Evolutionary conservation across 37 sponge, comb jelly and placozoan species (phyloP), one percentile per base, ranked within the genome.

Genomic region (Cladorhizidae sp.): DNA sequence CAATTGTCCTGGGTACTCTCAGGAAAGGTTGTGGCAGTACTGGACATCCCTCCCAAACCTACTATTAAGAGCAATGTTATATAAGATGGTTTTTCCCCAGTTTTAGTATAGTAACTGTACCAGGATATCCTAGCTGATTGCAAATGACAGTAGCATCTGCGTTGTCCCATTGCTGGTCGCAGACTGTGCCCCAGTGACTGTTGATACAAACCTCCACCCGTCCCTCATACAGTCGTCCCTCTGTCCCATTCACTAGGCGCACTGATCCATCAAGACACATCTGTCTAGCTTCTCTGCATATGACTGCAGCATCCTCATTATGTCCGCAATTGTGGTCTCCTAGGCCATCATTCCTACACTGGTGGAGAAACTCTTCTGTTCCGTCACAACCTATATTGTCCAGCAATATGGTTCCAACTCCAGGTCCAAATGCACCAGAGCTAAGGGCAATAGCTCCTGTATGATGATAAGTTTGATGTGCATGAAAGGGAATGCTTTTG

Each of bases 61-160:
- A n/a, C n/a, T n/a, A n/a, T n/a, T n/a, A n/a, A n/a, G n/a, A n/a
- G n/a, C n/a, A n/a, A n/a, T n/a, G n/a, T n/a, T n/a, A n/a, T n/a
- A n/a, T n/a, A n/a, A n/a, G n/a, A n/a, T n/a, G n/a, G n/a, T n/a
- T n/a, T n/a, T n/a, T n/a, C n/a, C n/a, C n/a, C n/a, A n/a, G n/a
- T n/a, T n/a, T n/a, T n/a, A 52, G 11, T 11, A 58, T 58, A 26
- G 18, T 25, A 21, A 58, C 59, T 58, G 17, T 65, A 65, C 67
- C 67, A 31, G 67, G 52, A 67, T 54, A 90, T 56, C 90, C 90
- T 21, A 90, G 82, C 67, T 90, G 90, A 23, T n/a, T 79, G 59
- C 90, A 90, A 8, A 86, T 78, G n/a, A 85, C 86, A 31, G 31
- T 36, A 33, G 90, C 90, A 35, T 77, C 90, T 0, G 1, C 39